Evolutionary conservation across 2,113 vertebrate species (phyloP).

Genomic region (Pelmatolapia mariae): DNA sequence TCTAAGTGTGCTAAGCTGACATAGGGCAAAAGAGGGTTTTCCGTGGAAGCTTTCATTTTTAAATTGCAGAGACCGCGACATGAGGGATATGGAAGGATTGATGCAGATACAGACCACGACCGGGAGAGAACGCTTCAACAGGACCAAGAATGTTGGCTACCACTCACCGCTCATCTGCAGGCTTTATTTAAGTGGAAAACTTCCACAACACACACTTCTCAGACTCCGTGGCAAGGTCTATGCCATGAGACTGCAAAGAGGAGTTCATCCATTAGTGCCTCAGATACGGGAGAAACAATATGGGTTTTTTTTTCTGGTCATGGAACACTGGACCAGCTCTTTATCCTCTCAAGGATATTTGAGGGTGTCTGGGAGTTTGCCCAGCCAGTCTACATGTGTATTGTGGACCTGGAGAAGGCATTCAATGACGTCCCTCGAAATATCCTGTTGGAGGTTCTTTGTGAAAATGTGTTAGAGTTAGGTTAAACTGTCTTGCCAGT

Average conservation of each 20-base stretch:
- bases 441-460: neutral
- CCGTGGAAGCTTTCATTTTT: no score
- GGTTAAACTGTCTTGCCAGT: neutral
- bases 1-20: no score
- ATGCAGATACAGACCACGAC: no score
- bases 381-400: neutral
- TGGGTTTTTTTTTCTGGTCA: fast-evolving
- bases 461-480: neutral
- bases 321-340: neutral
- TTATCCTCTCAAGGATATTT: neutral
- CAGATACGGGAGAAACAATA: neutral
- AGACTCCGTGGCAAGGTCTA: neutral
- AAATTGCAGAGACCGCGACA: no score
- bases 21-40: no score
- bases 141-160: no score
- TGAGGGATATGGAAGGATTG: no score
- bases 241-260: neutral
- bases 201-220: no score
- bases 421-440: neutral
- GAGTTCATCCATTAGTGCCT: neutral
- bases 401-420: neutral
- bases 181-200: no score
- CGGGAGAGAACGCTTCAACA: no score
- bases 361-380: neutral
- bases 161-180: no score